Percentiles rank a stretch among this genome's conserved stretches.
phyloP scores from a whole-genome alignment of 1,140 invertebrate species.

The Aphelenchoides fujianensis region DNA sequence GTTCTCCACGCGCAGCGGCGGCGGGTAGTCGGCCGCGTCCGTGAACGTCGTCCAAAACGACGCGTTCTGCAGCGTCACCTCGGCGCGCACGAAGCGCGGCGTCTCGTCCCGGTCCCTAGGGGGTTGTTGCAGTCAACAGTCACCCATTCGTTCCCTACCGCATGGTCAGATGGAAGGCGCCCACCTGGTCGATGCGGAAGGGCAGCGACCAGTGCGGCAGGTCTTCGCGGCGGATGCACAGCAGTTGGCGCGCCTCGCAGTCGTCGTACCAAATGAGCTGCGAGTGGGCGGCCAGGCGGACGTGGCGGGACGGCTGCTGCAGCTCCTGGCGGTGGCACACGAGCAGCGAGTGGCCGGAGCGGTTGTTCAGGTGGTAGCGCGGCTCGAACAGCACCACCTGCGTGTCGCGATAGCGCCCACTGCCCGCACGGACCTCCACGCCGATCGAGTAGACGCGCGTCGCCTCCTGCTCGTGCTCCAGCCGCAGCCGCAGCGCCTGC shows the following conservation, averaged over 20 bases:
- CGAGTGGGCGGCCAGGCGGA: conserved; percentile 74
- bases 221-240: conserved; percentile 78
- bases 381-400: conserved; percentile 88
- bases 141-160: conserved; percentile 68
- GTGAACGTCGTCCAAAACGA: conserved; percentile 87
- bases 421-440: conserved; percentile 73
- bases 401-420: conserved; percentile 81
- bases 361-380: conserved; percentile 86
- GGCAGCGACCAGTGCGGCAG: conserved; percentile 86
- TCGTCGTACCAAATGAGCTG: conserved; percentile 73
- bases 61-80: conserved; percentile 82
- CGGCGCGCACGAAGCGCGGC: conserved; percentile 81
- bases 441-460: conserved; percentile 72
- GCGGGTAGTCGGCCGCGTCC: conserved; percentile 84
- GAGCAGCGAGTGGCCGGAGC: conserved; percentile 75
- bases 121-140: conserved; percentile 17
- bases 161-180: conserved; percentile 85
- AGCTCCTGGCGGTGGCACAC: conserved; percentile 75
- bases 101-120: conserved; percentile 71
- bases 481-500: conserved; percentile 69
- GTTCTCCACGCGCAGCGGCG: conserved; percentile 92
- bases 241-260: conserved; percentile 73
- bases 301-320: conserved; percentile 38
- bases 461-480: conserved; percentile 69
- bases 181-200: conserved; percentile 78